A percentile compares a stretch with the other conserved stretches of the same genome.
These are phyloP conservation scores for Benitochromis conjunctus DNA, from an alignment of 2,113 vertebrate species.

Conservation along the genomic window DNA sequence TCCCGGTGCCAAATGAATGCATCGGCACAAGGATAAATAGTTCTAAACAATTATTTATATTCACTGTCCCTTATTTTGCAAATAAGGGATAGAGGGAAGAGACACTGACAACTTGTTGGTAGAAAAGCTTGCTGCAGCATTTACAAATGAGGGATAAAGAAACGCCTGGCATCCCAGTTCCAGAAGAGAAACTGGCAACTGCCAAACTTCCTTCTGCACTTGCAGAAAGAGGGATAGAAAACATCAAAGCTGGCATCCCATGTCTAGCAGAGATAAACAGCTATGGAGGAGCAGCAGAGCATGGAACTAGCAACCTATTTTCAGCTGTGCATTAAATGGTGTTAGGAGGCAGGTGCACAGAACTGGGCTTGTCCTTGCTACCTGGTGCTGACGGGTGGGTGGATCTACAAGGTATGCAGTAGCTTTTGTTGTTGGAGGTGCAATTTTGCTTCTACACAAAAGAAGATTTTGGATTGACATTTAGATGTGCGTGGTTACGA, in stretches of 20 bases:
- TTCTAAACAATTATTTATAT: too few species aligned
- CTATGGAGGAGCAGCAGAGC: background rate
- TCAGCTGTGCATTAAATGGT: background rate
- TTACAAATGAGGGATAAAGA: background rate
- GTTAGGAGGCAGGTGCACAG: background rate
- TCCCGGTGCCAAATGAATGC: background rate
- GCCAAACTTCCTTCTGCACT: background rate
- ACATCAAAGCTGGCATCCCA: background rate
- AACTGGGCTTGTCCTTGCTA: background rate
- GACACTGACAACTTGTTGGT: background rate
- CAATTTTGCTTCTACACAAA: too few species aligned
- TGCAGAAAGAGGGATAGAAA: background rate
- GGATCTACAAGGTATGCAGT: background rate
- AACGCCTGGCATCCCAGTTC: background rate
- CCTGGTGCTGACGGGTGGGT: background rate
- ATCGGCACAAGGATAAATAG: too few species aligned
- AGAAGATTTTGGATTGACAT: too few species aligned
- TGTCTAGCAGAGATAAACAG: background rate
- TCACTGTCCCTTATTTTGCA: background rate
- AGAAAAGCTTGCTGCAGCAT: background rate
- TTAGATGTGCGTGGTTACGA: too few species aligned
- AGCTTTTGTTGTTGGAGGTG: background rate
- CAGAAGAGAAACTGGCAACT: background rate
- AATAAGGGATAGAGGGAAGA: background rate
- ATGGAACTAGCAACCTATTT: background rate